Base-by-base conservation (phyloP, 2,113 vertebrate species). In the Sinocyclocheilus anophthalmus region DNA sequence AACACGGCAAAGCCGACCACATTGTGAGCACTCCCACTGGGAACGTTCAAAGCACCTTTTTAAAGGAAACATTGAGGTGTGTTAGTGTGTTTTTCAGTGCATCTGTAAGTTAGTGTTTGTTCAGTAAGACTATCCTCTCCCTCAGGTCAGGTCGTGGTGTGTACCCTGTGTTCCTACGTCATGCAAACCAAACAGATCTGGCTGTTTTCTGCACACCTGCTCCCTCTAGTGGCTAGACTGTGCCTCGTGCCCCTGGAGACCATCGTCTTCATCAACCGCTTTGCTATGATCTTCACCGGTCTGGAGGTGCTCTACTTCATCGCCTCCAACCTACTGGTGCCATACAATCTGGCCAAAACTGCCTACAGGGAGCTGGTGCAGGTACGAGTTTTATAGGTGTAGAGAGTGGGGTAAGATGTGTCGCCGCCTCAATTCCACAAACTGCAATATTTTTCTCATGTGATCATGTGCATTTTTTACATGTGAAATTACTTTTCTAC, bases 131-230 rank as follows among this genome's bases (percentile, higher is more conserved):
- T 83, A 14, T 83, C 1, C 86, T 88, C 59, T 22, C 84, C 39
- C 92, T 3, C 93, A 97, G 97, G 97, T 94, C 98, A 99, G 94
- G 93, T 99, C 91, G 98, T 99, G 94, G 97, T 99, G 14, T 99
- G 98, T 84, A 98, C 97, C 0, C 94, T 99, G 30, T 99, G 98
- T 93, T 99, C 98, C 87, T 98, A 97, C 86, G 98, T 99, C 90
- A 99, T 99, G 98, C 97, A 98, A 92, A 99, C 98, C 24, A 99
- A 98, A 88, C 96, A 97, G 94, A 99, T 99, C 87, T 99, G 98
- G 98, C 96, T 99, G 0, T 99, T 99, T 88, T 99, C 98, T 0
- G 98, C 98, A 88, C 98, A 99, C 89, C 96, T 99, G 92, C 96
- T 99, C 91, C 98, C 98, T 91, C 95, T 99, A 83, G 95, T 98